Conservation (phyloP, 2,113 vertebrate genomes). For the Egretta garzetta region DNA sequence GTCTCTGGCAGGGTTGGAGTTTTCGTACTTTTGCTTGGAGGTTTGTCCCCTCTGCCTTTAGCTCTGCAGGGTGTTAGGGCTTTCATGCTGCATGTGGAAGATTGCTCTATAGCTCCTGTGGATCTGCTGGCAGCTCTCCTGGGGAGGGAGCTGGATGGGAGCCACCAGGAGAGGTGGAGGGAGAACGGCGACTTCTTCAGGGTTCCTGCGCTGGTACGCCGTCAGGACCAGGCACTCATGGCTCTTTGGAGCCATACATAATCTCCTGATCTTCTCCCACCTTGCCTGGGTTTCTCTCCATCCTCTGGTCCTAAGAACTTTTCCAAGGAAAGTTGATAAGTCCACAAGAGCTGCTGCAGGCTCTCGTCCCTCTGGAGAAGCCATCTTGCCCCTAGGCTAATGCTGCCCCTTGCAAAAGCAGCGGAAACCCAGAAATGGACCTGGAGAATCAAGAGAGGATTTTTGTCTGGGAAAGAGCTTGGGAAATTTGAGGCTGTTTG, state of each 20-base stretch:
- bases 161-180: accelerated
- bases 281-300: neutral
- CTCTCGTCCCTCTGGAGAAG: neutral
- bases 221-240: neutral
- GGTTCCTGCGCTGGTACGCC: neutral
- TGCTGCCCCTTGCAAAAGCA: neutral
- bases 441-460: neutral
- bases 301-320: neutral
- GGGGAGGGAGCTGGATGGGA: neutral
- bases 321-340: neutral
- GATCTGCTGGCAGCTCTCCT: neutral
- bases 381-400: no score
- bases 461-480: neutral
- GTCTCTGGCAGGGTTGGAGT: neutral
- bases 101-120: accelerated
- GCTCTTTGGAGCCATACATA: neutral
- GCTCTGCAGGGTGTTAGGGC: neutral
- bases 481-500: neutral
- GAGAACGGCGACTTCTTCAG: neutral
- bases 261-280: neutral
- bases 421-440: neutral
- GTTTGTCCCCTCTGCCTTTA: neutral
- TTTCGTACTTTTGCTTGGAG: neutral
- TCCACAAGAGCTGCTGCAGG: neutral
- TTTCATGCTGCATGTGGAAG: accelerated